phyloP scores from a whole-genome alignment of 2,113 vertebrate species.

The Rhea pennata region DNA sequence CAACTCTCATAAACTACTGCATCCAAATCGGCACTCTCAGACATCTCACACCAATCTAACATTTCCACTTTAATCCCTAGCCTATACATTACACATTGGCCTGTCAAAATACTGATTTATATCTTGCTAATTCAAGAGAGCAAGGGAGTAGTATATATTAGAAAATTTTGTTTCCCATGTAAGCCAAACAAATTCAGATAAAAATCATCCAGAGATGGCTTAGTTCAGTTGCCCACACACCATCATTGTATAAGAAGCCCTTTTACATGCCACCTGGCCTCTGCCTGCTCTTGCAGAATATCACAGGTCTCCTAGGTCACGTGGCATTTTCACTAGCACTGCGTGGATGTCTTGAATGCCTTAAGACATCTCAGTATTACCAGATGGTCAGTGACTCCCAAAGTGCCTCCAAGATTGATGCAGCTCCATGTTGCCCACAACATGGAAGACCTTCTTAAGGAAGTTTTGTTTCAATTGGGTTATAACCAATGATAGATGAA shows the following conservation, averaged over 20 bases:
- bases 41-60: not conserved
- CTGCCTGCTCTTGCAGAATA: not conserved
- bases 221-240: not conserved
- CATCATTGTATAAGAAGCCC: not conserved
- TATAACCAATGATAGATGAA: not conserved
- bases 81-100: not conserved
- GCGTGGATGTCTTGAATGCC: not conserved
- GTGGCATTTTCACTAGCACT: not conserved
- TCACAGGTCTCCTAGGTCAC: not conserved
- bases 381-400: not conserved
- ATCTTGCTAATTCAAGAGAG: not conserved
- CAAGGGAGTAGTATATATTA: not conserved
- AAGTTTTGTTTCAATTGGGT: not conserved
- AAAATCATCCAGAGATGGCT: not conserved
- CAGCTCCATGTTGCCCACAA: not conserved
- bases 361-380: not conserved
- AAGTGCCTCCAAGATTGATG: not conserved
- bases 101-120: not conserved
- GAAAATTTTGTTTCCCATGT: not conserved
- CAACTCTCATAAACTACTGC: not conserved
- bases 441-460: not conserved
- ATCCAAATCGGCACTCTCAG: not conserved
- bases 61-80: not conserved
- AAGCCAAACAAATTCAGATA: not conserved
- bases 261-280: not conserved